Conservation (phyloP, 2,113 vertebrate genomes). For the Otus sunia region DNA sequence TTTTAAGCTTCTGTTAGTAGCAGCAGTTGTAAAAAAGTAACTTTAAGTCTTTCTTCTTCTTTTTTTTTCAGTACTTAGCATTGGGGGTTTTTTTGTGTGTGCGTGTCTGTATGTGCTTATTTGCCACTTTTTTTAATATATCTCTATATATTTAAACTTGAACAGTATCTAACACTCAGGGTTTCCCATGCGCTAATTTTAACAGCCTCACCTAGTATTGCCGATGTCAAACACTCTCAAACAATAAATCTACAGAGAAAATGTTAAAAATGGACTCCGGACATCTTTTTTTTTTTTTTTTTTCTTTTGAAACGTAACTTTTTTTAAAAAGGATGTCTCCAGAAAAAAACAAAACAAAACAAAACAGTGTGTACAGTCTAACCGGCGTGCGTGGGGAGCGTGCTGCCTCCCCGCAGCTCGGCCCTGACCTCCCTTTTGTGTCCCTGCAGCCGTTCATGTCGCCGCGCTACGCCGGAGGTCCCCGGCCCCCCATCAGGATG, state of each 20-base stretch:
- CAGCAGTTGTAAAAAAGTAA: constrained; percentile 30
- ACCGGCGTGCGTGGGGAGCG: constrained; percentile 49
- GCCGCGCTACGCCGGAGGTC: constrained; percentile 94
- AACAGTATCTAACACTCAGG: constrained; percentile 21
- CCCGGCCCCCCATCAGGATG: constrained; percentile 97
- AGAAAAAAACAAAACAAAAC: neutral
- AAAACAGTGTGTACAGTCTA: neutral
- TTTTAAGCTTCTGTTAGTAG: constrained; percentile 51
- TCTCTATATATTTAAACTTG: constrained; percentile 27
- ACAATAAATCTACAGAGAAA: constrained; percentile 31
- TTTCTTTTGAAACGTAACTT: neutral
- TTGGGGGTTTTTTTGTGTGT: constrained; percentile 27
- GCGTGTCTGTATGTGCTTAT: constrained; percentile 62
- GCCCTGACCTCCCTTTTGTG: constrained; percentile 71
- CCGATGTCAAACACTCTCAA: neutral
- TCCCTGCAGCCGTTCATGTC: constrained; percentile 96
- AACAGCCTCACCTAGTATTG: constrained; percentile 41
- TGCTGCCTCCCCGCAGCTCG: constrained; percentile 29
- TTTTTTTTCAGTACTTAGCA: constrained; percentile 26
- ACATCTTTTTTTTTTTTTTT: neutral
- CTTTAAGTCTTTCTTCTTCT: neutral
- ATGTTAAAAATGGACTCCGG: neutral
- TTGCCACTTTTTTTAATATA: constrained; percentile 49
- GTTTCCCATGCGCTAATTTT: constrained; percentile 58
- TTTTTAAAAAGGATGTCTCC: constrained; percentile 46